Evolutionary conservation across 2,888 invertebrate species (phyloP).

Genomic region (Athalia cordata): DNA sequence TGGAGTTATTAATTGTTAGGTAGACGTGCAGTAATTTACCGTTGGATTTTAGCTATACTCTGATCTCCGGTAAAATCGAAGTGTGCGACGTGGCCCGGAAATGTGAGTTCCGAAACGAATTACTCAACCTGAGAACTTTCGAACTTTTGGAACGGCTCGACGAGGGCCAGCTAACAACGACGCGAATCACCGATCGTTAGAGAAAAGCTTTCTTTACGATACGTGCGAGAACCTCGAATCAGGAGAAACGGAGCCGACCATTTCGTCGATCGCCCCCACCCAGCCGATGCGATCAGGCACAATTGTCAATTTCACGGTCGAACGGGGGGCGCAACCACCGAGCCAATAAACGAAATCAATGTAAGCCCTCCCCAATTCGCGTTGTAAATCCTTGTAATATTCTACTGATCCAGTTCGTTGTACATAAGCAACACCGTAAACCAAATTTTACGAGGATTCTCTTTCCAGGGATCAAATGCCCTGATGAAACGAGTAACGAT

Average conservation of each 20-base stretch:
- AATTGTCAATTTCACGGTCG: slow-evolving; percentile 27
- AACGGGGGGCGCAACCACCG: background rate
- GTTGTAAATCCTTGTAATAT: background rate
- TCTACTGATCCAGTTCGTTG: background rate
- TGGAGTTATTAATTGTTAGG: slow-evolving; percentile 11
- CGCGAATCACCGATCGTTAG: background rate
- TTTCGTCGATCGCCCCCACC: background rate
- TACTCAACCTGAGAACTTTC: background rate
- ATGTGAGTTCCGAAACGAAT: background rate
- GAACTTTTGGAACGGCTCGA: background rate
- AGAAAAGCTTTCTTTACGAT: background rate
- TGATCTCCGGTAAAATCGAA: background rate
- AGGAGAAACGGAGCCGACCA: background rate
- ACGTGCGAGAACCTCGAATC: background rate
- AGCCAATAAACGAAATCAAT: slow-evolving; percentile 27
- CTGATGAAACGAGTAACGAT: background rate
- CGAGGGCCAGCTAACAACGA: slow-evolving; percentile 5
- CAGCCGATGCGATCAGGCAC: background rate
- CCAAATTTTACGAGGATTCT: background rate
- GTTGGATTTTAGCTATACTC: background rate
- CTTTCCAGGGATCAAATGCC: background rate
- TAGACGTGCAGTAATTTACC: background rate
- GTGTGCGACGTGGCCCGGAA: background rate
- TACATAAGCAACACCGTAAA: background rate
- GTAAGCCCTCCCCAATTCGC: background rate